These are phyloP conservation scores for Watsonalla binaria DNA, from an alignment of 2,888 invertebrate genomes.

Conservation along the genomic window DNA sequence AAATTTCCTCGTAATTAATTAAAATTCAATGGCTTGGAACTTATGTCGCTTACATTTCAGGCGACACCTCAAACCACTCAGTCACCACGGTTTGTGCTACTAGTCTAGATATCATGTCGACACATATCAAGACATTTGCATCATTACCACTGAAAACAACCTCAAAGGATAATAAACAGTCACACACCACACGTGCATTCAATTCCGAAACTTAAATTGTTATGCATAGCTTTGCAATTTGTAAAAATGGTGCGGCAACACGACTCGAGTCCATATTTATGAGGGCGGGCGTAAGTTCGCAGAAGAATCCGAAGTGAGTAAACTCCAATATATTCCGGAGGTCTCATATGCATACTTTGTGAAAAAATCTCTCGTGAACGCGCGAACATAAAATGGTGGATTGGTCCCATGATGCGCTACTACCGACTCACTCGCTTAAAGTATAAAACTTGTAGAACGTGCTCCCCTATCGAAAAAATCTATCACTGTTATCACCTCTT, in stretches of 20 bases:
- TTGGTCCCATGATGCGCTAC: slow-evolving; percentile 40
- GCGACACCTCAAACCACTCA: neutral
- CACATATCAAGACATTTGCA: neutral
- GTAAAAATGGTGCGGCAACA: slow-evolving; percentile 24
- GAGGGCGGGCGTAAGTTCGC: slow-evolving; percentile 27
- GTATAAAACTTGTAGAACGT: slow-evolving; percentile 32
- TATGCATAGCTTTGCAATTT: slow-evolving; percentile 41
- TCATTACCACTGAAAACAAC: neutral
- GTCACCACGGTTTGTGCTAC: neutral
- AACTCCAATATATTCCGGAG: slow-evolving; percentile 30
- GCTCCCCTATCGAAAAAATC: slow-evolving; percentile 7
- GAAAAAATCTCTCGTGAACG: slow-evolving; percentile 45
- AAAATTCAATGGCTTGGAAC: too few species aligned
- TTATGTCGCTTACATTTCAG: too few species aligned
- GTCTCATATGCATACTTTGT: slow-evolving; percentile 57
- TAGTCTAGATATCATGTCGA: neutral
- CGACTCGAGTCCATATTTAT: slow-evolving; percentile 46
- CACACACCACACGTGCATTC: neutral
- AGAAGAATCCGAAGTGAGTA: slow-evolving; percentile 27
- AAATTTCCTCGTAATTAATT: too few species aligned
- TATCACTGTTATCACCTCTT: neutral
- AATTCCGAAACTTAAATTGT: slow-evolving; percentile 21
- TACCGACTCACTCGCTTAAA: slow-evolving; percentile 9
- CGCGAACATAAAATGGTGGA: slow-evolving; percentile 46
- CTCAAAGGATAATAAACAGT: neutral